phyloP scores from a whole-genome alignment of 2,113 vertebrate species.

The Pollachius pollachius region DNA sequence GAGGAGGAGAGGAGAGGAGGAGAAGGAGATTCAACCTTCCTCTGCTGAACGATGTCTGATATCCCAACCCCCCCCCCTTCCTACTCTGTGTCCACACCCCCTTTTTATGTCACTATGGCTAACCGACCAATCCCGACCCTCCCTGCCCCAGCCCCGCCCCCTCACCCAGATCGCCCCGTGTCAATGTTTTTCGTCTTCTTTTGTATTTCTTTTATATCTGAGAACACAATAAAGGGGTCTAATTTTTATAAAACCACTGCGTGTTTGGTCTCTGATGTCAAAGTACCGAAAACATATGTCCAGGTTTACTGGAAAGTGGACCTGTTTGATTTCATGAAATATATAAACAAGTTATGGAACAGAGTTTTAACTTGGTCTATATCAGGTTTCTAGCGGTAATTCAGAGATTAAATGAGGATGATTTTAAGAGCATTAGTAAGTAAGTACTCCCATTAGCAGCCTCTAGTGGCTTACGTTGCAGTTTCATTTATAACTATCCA shows the following conservation, averaged over 20 bases:
- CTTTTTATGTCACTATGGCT: constrained; percentile 44
- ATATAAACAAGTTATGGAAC: no score
- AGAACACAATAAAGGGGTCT: constrained; percentile 76
- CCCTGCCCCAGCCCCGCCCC: background rate
- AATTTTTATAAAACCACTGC: constrained; percentile 69
- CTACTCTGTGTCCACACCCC: constrained; percentile 38
- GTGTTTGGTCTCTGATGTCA: no score
- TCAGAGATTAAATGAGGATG: no score
- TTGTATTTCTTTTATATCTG: constrained; percentile 83
- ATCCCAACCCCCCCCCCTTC: constrained; percentile 27
- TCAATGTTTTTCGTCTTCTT: constrained; percentile 73
- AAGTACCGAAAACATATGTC: no score
- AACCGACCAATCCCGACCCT: background rate
- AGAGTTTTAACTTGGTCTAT: no score
- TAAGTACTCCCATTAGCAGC: no score
- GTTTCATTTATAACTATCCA: no score
- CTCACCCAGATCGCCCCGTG: constrained; percentile 27
- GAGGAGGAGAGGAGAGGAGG: constrained; percentile 1
- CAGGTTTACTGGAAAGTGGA: no score
- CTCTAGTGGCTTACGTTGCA: no score
- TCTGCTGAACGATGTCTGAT: constrained; percentile 21
- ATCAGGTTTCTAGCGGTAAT: no score
- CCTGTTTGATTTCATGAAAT: no score
- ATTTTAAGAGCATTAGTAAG: no score
- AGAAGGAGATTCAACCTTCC: constrained; percentile 14